phyloP scores from a whole-genome alignment of 2,797 vertebrate genomes.

The Sebastes dallii region DNA sequence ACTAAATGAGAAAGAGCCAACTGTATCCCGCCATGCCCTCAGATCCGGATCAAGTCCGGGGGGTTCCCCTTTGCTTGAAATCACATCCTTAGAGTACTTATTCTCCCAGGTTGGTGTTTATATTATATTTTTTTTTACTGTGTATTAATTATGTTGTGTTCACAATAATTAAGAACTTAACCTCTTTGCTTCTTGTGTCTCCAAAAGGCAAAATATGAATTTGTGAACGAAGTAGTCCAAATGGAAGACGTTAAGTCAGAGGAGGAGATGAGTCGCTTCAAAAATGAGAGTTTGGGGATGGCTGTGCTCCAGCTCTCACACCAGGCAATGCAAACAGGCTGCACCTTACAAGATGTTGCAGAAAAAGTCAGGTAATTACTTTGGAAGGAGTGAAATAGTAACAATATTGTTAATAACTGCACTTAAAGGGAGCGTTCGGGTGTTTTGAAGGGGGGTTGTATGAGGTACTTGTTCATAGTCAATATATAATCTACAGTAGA shows the following conservation, averaged over 20 bases:
- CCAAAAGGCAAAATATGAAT: slow-evolving; percentile 89
- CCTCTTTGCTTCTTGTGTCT: not conserved
- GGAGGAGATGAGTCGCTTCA: slow-evolving; percentile 84
- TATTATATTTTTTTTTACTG: not conserved
- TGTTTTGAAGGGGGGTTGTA: not conserved
- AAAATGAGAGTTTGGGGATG: slow-evolving; percentile 95
- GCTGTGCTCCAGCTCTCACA: slow-evolving; percentile 93
- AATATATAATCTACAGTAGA: not conserved
- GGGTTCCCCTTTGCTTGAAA: slow-evolving; percentile 83
- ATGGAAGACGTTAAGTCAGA: slow-evolving; percentile 81
- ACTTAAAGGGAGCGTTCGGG: not conserved
- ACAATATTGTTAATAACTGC: not conserved
- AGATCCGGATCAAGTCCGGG: slow-evolving; percentile 56
- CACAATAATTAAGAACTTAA: not conserved
- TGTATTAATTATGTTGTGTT: not conserved
- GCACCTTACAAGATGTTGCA: slow-evolving; percentile 86
- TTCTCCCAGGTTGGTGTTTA: slow-evolving; percentile 87
- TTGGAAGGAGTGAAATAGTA: not conserved
- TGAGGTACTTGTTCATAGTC: not conserved
- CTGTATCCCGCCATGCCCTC: slow-evolving; percentile 78
- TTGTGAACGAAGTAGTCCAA: slow-evolving; percentile 86
- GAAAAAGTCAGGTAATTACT: slow-evolving; percentile 83
- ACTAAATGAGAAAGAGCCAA: slow-evolving; percentile 78
- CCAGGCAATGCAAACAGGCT: slow-evolving; percentile 74
- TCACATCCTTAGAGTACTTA: slow-evolving; percentile 88